These are phyloP conservation scores for Vespertilio murinus DNA, from an alignment of 2,797 vertebrate genomes.

Conservation along the genomic window DNA sequence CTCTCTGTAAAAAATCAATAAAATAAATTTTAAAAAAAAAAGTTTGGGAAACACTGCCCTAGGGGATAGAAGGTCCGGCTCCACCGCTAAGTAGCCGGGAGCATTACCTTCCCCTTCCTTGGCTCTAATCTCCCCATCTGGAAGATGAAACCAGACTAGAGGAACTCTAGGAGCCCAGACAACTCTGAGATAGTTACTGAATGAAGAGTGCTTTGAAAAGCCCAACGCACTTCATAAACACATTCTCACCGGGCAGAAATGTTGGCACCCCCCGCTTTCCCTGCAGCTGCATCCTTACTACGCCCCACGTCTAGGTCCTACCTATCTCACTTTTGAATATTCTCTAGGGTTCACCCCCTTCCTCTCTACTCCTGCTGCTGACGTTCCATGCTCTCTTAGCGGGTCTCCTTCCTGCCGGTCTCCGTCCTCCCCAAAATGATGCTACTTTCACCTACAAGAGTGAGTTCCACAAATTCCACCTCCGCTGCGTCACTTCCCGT, in stretches of 20 bases:
- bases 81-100: background rate
- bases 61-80: background rate
- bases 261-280: background rate
- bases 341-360: background rate
- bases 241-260: background rate
- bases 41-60: too few species aligned
- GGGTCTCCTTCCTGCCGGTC: background rate
- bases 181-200: background rate
- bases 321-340: background rate
- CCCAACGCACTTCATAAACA: background rate
- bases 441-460: background rate
- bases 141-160: background rate
- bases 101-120: background rate
- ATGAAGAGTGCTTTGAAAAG: conserved; percentile 12
- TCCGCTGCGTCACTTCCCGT: background rate
- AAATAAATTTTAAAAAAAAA: too few species aligned
- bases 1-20: too few species aligned
- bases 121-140: background rate
- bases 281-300: background rate
- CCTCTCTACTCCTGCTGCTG: background rate
- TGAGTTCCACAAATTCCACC: background rate
- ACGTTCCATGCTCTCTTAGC: background rate
- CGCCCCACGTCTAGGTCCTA: background rate
- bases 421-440: conserved; percentile 16
- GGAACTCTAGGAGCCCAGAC: background rate